Conservation (phyloP, 2,113 vertebrate genomes). For the Murina feae region DNA sequence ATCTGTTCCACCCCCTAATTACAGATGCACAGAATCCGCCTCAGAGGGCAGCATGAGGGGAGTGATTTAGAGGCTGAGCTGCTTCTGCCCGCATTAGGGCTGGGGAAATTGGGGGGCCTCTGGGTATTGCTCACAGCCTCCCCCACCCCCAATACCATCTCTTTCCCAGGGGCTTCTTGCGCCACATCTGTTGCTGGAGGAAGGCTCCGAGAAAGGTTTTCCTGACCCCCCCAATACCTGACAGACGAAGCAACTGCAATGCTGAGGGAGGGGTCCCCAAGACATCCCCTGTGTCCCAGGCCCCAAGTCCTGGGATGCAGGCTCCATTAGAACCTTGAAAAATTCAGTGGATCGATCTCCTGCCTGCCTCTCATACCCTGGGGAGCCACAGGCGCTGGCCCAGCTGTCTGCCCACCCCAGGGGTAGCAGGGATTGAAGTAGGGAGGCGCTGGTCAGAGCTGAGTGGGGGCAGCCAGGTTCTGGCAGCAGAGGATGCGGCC, state of each 20-base stretch:
- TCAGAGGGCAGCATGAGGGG: conserved; percentile 82
- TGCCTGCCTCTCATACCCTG: conserved; percentile 52
- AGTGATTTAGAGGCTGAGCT: conserved; percentile 84
- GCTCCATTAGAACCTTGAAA: conserved; percentile 68
- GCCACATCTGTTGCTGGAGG: conserved; percentile 28
- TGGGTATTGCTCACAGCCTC: conserved; percentile 20
- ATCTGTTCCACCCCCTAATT: conserved; percentile 88
- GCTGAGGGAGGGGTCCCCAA: conserved; percentile 31
- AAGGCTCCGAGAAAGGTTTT: not conserved
- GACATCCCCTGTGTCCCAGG: not conserved
- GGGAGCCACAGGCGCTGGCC: conserved; percentile 50
- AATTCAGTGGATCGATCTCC: conserved; percentile 61
- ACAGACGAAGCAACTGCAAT: conserved; percentile 23
- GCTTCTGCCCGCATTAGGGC: conserved; percentile 76
- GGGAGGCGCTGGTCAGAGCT: not conserved
- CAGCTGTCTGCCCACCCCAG: conserved; percentile 39
- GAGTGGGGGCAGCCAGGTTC: not conserved
- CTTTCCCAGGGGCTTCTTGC: not conserved
- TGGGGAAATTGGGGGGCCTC: not conserved
- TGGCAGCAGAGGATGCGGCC: not conserved
- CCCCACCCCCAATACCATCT: conserved; percentile 16
- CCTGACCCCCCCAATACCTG: not conserved
- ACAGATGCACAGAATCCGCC: conserved; percentile 83
- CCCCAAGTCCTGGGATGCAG: conserved; percentile 41
- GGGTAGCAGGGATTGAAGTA: conserved; percentile 11